These are phyloP conservation scores for Drepanosiphum platanoidis DNA, from an alignment of 2,888 invertebrate genomes.

Conservation along the genomic window DNA sequence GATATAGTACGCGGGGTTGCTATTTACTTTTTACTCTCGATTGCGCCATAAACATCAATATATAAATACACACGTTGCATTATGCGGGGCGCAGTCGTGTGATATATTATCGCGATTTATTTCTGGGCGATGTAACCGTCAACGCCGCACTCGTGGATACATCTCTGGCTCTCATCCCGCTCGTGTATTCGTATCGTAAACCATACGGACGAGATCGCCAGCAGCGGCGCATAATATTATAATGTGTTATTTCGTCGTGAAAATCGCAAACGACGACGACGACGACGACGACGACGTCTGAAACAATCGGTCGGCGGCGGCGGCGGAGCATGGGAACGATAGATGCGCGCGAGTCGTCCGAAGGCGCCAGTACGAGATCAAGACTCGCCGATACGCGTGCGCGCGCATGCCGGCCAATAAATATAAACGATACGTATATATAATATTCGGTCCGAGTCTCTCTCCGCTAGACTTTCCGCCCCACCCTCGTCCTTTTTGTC, in stretches of 20 bases:
- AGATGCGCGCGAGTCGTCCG: neutral
- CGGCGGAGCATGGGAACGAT: constrained; percentile 3
- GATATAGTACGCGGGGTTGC: too few species aligned
- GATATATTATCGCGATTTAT: too few species aligned
- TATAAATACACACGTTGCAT: too few species aligned
- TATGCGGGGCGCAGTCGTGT: too few species aligned
- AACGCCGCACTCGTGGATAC: too few species aligned
- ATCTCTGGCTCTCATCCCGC: neutral
- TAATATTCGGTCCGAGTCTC: constrained; percentile 26
- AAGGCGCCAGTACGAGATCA: constrained; percentile 60
- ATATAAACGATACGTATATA: constrained; percentile 36
- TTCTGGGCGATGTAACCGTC: too few species aligned
- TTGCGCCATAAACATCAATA: too few species aligned
- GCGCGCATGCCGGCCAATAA: constrained; percentile 18
- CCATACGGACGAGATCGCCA: too few species aligned
- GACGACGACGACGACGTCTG: constrained; percentile 18
- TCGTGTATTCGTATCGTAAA: neutral
- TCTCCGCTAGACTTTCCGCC: constrained; percentile 9
- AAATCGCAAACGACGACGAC: neutral
- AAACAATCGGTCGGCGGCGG: constrained; percentile 29
- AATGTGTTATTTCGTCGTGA: neutral
- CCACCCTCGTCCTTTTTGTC: constrained; percentile 24
- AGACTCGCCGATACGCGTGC: constrained; percentile 43
- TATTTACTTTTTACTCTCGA: too few species aligned
- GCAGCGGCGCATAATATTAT: neutral